Percentiles rank a stretch among this genome's conserved stretches.
Evolutionary conservation across 2,888 invertebrate genomes (phyloP).

Genomic region (Orthonychiurus folsomi): DNA sequence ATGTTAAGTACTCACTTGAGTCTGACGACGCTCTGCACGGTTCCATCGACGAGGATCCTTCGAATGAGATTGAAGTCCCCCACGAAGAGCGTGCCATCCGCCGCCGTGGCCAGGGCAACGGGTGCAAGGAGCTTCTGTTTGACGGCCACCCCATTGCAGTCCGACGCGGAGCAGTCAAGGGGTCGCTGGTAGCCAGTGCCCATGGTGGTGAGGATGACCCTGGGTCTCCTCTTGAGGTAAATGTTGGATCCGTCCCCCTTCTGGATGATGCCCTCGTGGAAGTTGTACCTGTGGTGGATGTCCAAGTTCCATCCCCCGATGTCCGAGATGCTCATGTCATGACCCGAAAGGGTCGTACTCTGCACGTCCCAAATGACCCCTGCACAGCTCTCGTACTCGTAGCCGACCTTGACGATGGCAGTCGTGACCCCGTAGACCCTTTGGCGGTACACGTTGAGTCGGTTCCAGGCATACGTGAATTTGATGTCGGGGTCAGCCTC

Average conservation of each 20-base stretch:
- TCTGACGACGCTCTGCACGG: slow-evolving; percentile 66
- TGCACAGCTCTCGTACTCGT: slow-evolving; percentile 85
- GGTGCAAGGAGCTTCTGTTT: slow-evolving; percentile 80
- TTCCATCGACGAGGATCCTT: slow-evolving; percentile 74
- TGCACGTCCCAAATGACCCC: slow-evolving; percentile 93
- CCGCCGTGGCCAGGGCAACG: slow-evolving; percentile 79
- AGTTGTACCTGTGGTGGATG: slow-evolving; percentile 86
- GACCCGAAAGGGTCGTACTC: slow-evolving; percentile 87
- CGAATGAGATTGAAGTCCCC: slow-evolving; percentile 92
- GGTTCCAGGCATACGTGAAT: slow-evolving; percentile 95
- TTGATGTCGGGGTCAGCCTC: slow-evolving; percentile 95
- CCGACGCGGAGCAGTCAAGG: slow-evolving; percentile 62
- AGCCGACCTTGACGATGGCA: slow-evolving; percentile 90
- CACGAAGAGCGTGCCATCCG: slow-evolving; percentile 88
- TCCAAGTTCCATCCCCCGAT: slow-evolving; percentile 97
- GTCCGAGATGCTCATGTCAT: slow-evolving; percentile 93
- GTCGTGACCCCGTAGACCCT: slow-evolving; percentile 93
- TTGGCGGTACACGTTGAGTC: slow-evolving; percentile 89
- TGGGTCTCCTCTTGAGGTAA: slow-evolving; percentile 83
- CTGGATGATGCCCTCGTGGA: slow-evolving; percentile 93
- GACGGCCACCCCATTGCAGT: slow-evolving; percentile 68
- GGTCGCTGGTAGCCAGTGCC: slow-evolving; percentile 85
- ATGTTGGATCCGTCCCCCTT: slow-evolving; percentile 96
- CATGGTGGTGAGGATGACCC: slow-evolving; percentile 81
- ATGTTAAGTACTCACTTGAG: slow-evolving; percentile 76